phyloP scores from a whole-genome alignment of 1,140 invertebrate species.

The Rhynchophorus ferrugineus region DNA sequence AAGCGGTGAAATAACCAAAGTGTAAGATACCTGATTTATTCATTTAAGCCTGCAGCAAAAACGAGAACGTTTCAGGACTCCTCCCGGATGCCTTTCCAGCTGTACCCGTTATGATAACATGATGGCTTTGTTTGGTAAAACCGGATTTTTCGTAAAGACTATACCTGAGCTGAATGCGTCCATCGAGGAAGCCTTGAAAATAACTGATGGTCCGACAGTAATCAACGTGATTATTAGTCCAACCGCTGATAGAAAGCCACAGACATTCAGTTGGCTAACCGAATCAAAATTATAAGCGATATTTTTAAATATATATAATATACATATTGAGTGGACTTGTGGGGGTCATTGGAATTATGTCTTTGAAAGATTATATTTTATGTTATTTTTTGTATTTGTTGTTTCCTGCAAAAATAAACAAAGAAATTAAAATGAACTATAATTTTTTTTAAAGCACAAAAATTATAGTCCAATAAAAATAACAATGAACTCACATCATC shows the following conservation, averaged over 20 bases:
- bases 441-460: no score
- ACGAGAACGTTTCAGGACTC: no score
- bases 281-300: conserved; percentile 69
- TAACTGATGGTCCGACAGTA: conserved; percentile 68
- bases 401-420: no score
- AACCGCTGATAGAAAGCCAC: conserved; percentile 79
- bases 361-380: no score
- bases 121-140: conserved; percentile 74
- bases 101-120: conserved; percentile 83
- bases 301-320: not conserved
- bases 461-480: no score
- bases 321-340: not conserved
- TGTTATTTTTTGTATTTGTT: no score
- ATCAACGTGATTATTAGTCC: conserved; percentile 90
- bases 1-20: conserved; percentile 54
- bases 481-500: no score
- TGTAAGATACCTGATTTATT: conserved; percentile 47
- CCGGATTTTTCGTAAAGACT: conserved; percentile 72
- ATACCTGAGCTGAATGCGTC: conserved; percentile 66
- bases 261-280: conserved; percentile 85
- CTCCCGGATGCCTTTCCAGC: conserved; percentile 69
- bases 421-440: no score
- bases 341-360: no score
- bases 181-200: conserved; percentile 56
- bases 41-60: no score